Base-by-base conservation (phyloP, 2,888 invertebrate species). In the Campopleginae sp. region DNA sequence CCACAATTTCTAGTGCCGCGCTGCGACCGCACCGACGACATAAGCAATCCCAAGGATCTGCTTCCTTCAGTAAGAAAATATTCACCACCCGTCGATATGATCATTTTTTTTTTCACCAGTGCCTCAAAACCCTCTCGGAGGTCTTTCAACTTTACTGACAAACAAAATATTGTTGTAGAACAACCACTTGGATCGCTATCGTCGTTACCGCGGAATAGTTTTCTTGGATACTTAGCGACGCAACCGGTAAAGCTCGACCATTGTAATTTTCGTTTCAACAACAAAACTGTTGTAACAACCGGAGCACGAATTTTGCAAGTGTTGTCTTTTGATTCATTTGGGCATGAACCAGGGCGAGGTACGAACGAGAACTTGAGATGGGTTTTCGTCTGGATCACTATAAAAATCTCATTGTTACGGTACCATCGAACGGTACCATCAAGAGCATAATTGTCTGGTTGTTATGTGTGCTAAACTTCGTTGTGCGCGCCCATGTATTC, bases 11-110 rank as follows among this genome's bases (percentile, higher is more conserved):
- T 33, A 68, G 61, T 58, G 63, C 48, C 74, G 48, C 48, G 58
- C 51, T 81, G 74, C 68, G 72, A 81, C 85, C 81, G 14, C 51
- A 84, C 76, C 44, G 75, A 79, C 54, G 70, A 70, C 65, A 79
- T 82, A 76, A 84, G n/a, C 74, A 63, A 82, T 75, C 58, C 27
- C 71, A 42, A 48, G 48, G 71, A 76, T 33, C 58, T 79, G 54
- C 75, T 79, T 44, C 75, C 71, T 27, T 63, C 48, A 19, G 38
- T 80, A 74, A 65, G 46, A 46, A 17, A 66, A 5, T 46, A 42
- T 68, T 46, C 70, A 38, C 51, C 72, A 38, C 48, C 33, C 65
- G 71, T 80, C 80, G 76, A 84, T 84, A 77, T 58, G 65, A 70
- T 70, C 51, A 61, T 61, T 10, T 10, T 33, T 19, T 33, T 0